Evolutionary conservation across 2,888 invertebrate genomes (phyloP), one percentile per base, ranked within the genome.

Genomic region (Stratiomys singularior): DNA sequence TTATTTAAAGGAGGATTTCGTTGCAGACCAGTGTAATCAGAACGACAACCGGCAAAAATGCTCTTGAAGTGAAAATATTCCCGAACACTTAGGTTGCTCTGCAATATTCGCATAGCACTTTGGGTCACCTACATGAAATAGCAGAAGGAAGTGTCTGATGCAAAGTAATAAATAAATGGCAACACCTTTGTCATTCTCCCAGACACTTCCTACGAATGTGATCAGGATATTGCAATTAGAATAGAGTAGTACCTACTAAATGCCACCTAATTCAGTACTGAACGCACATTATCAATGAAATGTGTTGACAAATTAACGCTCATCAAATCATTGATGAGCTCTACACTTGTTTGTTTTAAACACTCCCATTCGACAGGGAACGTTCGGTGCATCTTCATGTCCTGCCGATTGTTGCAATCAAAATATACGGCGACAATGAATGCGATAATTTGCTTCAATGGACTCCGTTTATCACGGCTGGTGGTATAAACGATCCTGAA

Each of bases 291-390:
- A 18, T 74, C 58, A 21, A 11, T 25, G 60, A 37, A 58, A 58
- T 74, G 56, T 72, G 72, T 74, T 74, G 74, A 74, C 74, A 58
- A 74, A 74, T 74, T 74, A 74, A 58, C 74, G 74, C 74, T 74
- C 58, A 74, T 74, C 74, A 74, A 74, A 58, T 74, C 15, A 30
- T 60, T 74, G 74, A 74, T 58, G 74, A 72, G 72, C 72, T 60
- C 58, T 58, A 15, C 37, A 1, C 21, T 37, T 74, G 74, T 74
- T 74, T 74, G 74, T 58, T 58, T 47, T 60, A 74, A 74, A 74
- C 37, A 23, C 23, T 37, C 5, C 37, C 37, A 37, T 74, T 18
- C 58, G 21, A 9, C 5, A 5, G 5, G 9, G 30, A 30, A 28
- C 27, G 60, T 58, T 37, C 30, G 58, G 46, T 56, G 72, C 72